A percentile compares a stretch with the other conserved stretches of the same genome.
Evolutionary conservation across 2,888 invertebrate genomes (phyloP).

Genomic region (Tromatobia lineatoria): DNA sequence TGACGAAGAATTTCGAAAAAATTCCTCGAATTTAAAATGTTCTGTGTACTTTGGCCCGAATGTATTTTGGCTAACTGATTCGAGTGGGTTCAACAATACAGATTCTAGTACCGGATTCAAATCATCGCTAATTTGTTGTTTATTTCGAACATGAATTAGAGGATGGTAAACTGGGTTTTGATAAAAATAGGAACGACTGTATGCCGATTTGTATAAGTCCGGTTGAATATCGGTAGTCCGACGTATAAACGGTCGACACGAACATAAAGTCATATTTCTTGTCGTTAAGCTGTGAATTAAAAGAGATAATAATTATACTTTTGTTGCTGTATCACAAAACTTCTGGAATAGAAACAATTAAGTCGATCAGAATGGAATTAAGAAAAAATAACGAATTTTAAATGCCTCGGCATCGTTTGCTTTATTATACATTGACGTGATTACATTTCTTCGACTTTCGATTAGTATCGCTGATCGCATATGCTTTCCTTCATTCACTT

Average conservation of each 20-base stretch:
- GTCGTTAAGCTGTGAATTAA: background rate
- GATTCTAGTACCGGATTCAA: conserved; percentile 36
- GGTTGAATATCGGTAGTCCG: conserved; percentile 26
- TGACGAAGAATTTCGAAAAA: conserved; percentile 61
- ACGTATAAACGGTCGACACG: conserved; percentile 39
- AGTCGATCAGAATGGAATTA: background rate
- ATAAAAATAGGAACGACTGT: conserved; percentile 67
- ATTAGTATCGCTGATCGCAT: conserved; percentile 65
- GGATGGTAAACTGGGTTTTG: conserved; percentile 65
- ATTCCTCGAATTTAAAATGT: conserved; percentile 42
- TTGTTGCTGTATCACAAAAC: background rate
- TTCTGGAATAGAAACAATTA: background rate
- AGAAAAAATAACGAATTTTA: conserved; percentile 6
- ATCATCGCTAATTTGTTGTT: conserved; percentile 50
- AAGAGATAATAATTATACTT: background rate
- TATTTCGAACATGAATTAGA: conserved; percentile 48
- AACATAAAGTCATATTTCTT: conserved; percentile 37
- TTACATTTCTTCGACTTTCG: conserved; percentile 71
- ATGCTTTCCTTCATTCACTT: conserved; percentile 61
- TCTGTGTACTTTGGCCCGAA: conserved; percentile 52
- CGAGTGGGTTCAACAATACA: conserved; percentile 23
- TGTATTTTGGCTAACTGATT: conserved; percentile 33
- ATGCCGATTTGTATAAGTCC: conserved; percentile 65
- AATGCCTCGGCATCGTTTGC: conserved; percentile 73
- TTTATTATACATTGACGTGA: conserved; percentile 79